Base-by-base conservation (phyloP, 1,140 invertebrate genomes). In the Rhyzopertha dominica region DNA sequence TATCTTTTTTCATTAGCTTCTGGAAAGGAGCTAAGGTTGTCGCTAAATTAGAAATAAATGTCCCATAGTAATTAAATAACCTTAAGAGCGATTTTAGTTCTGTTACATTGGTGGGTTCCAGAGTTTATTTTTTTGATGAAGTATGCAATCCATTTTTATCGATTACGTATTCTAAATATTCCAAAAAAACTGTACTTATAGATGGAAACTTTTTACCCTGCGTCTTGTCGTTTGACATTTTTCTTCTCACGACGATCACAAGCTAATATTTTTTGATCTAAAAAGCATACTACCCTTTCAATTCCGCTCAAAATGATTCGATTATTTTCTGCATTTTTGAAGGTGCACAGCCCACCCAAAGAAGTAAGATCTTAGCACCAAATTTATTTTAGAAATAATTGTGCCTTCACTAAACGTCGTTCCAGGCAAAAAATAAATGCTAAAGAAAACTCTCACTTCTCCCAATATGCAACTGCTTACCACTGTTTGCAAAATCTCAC, bases 201-300 rank as follows among this genome's bases (percentile, higher is more conserved):
- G 26, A 34, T 26, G 10, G 43, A 43, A 1, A 68, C 29, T 2
- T 44, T 29, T 4, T 65, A 18, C 1, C 62, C 59, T 55, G 66
- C 47, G 20, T 52, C 45, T 30, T 57, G 34, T n/a, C 29, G 24
- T 14, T 41, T 17, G 13, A 48, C 30, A 46, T 64, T 61, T 46
- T 61, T 52, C 29, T 42, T n/a, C 16, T 37, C 14, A 13, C 41
- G 49, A 9, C 13, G 18, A 1, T 62, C 63, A 37, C 43, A 47
- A 4, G 67, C 32, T 8, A 62, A 55, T 7, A 71, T 61, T 29
- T n/a, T n/a, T n/a, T 69, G 62, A 34, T 69, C 63, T 3, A 70
- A 37, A 36, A 63, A 54, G 22, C 53, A 48, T 5, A 53, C 56
- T 13, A 62, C 52, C 1, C 58, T 58, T 19, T 20, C 8, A 8